These are phyloP conservation scores for Magallana ariakensis DNA, from an alignment of 1,140 invertebrate genomes.

Conservation along the genomic window DNA sequence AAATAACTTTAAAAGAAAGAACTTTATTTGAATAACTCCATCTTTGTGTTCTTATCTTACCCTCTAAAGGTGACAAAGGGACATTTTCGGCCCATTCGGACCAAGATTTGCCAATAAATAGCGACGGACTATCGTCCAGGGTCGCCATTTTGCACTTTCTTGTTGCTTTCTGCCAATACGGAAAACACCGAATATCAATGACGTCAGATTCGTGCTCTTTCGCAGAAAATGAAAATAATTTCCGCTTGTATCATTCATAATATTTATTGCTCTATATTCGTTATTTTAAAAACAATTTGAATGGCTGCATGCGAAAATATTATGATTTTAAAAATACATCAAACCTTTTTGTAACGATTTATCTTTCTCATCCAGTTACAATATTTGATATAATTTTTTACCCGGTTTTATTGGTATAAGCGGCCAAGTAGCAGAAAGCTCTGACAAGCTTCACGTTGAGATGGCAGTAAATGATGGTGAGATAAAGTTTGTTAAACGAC, in stretches of 20 bases:
- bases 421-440: background rate
- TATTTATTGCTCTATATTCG: background rate
- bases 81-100: slow-evolving; percentile 75
- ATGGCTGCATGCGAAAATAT: too few relatives aligned
- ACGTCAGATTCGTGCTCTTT: slow-evolving; percentile 75
- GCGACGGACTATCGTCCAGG: slow-evolving; percentile 79
- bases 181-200: slow-evolving; percentile 74
- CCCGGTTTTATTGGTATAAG: slow-evolving; percentile 12
- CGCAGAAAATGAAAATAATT: slow-evolving; percentile 41
- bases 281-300: background rate
- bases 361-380: too few relatives aligned
- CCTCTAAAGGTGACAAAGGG: slow-evolving; percentile 64
- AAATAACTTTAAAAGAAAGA: slow-evolving; percentile 36
- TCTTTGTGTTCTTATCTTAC: slow-evolving; percentile 57
- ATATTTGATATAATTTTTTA: too few relatives aligned
- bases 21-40: slow-evolving; percentile 34
- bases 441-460: slow-evolving; percentile 1
- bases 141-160: slow-evolving; percentile 80
- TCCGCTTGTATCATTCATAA: slow-evolving; percentile 54
- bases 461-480: slow-evolving; percentile 65
- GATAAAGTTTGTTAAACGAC: slow-evolving; percentile 39
- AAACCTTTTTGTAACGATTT: too few relatives aligned
- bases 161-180: slow-evolving; percentile 78
- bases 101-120: slow-evolving; percentile 79
- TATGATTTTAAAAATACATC: too few relatives aligned